Conservation (phyloP, 2,888 invertebrate species). For the Toxonevra muliebris region DNA sequence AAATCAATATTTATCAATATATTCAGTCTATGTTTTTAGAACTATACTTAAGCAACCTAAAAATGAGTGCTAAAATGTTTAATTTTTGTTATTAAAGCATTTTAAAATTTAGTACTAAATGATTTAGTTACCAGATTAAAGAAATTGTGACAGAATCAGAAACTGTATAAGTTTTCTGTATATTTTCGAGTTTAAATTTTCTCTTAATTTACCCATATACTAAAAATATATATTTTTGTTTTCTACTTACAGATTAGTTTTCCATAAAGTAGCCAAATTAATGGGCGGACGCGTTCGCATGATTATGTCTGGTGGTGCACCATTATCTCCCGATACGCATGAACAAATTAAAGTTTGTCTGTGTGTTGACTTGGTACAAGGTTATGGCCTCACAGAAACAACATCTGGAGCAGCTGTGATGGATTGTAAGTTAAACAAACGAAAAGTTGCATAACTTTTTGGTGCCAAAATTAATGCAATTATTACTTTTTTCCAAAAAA, state of each 20-base stretch:
- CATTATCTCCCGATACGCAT: constrained; percentile 94
- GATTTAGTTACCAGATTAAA: no score
- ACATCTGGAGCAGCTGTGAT: constrained; percentile 91
- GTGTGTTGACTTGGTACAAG: constrained; percentile 89
- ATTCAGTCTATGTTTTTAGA: no score
- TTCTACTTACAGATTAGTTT: constrained; percentile 54
- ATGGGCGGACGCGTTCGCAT: constrained; percentile 90
- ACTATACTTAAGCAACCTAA: no score
- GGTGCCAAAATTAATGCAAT: neutral
- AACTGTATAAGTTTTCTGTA: no score
- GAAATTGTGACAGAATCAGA: no score
- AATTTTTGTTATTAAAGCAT: no score
- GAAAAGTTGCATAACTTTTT: constrained; percentile 1
- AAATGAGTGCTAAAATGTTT: no score
- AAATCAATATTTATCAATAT: no score
- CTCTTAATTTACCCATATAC: no score
- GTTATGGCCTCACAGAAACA: constrained; percentile 97
- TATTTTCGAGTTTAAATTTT: no score
- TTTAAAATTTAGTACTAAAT: no score
- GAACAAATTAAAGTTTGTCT: constrained; percentile 91
- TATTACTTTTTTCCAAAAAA: constrained; percentile 36
- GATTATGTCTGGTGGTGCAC: constrained; percentile 94
- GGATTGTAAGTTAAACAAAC: constrained; percentile 70
- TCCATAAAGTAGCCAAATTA: constrained; percentile 68
- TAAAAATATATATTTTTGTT: neutral